These are phyloP conservation scores for Molossus alvarezi DNA, from an alignment of 2,797 vertebrate species.

Conservation along the genomic window DNA sequence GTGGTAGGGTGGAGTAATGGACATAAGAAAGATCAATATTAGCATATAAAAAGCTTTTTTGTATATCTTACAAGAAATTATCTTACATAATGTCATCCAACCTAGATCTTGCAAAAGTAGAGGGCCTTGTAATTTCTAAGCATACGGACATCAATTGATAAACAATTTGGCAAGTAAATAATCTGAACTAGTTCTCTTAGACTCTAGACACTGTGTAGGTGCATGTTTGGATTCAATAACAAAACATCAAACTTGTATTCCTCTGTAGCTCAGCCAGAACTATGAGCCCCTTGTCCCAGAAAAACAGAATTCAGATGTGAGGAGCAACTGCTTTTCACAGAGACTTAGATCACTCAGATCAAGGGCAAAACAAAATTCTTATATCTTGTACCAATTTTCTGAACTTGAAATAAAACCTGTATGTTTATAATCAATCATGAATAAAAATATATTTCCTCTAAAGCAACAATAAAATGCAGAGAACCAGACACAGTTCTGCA, in stretches of 20 bases:
- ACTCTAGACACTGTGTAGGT: not conserved
- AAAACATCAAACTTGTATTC: not conserved
- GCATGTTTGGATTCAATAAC: not conserved
- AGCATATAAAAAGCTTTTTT: not conserved
- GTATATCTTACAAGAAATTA: not conserved
- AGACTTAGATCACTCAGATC: not conserved
- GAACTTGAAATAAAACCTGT: slow-evolving; percentile 20
- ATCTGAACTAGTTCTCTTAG: not conserved
- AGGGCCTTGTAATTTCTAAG: not conserved
- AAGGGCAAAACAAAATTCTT: not conserved
- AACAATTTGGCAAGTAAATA: not conserved
- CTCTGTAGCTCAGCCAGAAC: not conserved
- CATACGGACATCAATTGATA: not conserved
- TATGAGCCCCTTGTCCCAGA: not conserved
- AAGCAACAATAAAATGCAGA: not conserved
- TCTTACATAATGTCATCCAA: not conserved
- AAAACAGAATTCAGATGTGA: not conserved
- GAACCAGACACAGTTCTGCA: not conserved
- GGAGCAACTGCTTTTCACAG: not conserved
- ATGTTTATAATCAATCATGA: not conserved
- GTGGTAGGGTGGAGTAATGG: not conserved
- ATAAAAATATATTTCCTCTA: not conserved
- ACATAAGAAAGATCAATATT: not conserved
- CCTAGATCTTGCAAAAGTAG: not conserved
- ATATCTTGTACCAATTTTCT: not conserved